These are phyloP conservation scores for Crocallis elinguaria DNA, from an alignment of 2,888 invertebrate genomes.

Conservation along the genomic window DNA sequence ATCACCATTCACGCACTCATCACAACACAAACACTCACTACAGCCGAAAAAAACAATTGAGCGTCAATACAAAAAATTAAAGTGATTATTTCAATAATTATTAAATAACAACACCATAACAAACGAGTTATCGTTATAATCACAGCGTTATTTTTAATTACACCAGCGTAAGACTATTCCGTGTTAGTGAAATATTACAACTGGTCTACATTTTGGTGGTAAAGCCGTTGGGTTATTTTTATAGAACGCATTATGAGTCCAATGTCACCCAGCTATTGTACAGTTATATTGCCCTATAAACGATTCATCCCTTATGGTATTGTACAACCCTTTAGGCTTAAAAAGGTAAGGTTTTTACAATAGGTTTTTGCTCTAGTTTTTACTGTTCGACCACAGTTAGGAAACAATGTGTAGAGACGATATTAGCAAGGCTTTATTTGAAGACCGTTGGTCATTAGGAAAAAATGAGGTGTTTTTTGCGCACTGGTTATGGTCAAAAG, in stretches of 20 bases:
- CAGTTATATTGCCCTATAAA: constrained; percentile 74
- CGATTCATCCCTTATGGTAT: constrained; percentile 58
- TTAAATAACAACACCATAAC: not conserved
- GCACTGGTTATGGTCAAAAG: constrained; percentile 3
- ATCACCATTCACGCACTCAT: constrained; percentile 14
- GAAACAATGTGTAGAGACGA: constrained; percentile 67
- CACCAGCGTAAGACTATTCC: constrained; percentile 56
- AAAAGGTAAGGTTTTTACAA: constrained; percentile 59
- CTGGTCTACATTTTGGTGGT: constrained; percentile 63
- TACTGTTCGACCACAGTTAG: constrained; percentile 64
- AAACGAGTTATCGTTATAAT: not conserved
- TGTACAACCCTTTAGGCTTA: constrained; percentile 70
- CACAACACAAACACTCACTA: constrained; percentile 4
- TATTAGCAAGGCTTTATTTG: constrained; percentile 38
- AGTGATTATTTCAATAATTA: not conserved
- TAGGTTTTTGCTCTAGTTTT: constrained; percentile 76
- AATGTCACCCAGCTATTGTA: constrained; percentile 70
- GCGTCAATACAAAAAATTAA: constrained; percentile 10
- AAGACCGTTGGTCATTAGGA: constrained; percentile 34
- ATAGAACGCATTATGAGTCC: constrained; percentile 65
- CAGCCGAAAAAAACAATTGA: constrained; percentile 4
- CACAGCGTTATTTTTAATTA: constrained; percentile 23
- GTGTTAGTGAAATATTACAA: constrained; percentile 65
- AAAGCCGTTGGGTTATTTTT: constrained; percentile 64
- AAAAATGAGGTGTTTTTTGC: constrained; percentile 25